Conservation (phyloP, 2,797 vertebrate genomes). For the Danionella dracula region DNA sequence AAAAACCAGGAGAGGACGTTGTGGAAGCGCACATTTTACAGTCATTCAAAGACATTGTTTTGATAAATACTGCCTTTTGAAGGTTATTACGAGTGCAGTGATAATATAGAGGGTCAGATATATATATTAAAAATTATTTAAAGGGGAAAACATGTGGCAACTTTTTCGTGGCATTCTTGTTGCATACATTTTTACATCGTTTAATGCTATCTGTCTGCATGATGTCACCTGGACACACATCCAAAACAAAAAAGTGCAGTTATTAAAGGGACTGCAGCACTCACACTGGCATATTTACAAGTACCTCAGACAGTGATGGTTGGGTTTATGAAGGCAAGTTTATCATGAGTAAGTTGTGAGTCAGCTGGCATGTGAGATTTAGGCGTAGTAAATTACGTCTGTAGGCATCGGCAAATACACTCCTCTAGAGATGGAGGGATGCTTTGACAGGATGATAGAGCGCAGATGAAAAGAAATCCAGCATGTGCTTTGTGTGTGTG, state of each 20-base stretch:
- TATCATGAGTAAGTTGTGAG: conserved; percentile 38
- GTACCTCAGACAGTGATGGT: background rate
- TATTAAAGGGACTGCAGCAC: background rate
- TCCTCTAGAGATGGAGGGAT: conserved; percentile 43
- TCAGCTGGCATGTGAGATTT: conserved; percentile 35
- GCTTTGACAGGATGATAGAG: conserved; percentile 49
- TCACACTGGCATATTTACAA: background rate
- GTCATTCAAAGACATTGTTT: too few species aligned
- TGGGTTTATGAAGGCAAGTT: conserved; percentile 40
- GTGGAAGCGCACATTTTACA: too few species aligned
- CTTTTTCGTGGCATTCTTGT: too few species aligned
- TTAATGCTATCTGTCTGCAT: too few species aligned
- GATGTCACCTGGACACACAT: too few species aligned
- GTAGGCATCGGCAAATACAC: conserved; percentile 53
- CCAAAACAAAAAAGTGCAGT: background rate
- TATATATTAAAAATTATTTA: too few species aligned
- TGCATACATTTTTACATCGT: too few species aligned
- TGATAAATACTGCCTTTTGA: too few species aligned
- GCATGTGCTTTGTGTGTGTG: conserved; percentile 13
- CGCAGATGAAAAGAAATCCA: conserved; percentile 40
- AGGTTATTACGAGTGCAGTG: too few species aligned
- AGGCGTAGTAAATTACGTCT: conserved; percentile 48
- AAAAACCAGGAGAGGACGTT: too few species aligned
- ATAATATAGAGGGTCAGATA: too few species aligned
- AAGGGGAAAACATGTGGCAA: too few species aligned